These are phyloP conservation scores for Arctocebus calabarensis DNA, from an alignment of 2,797 vertebrate genomes.

Conservation along the genomic window DNA sequence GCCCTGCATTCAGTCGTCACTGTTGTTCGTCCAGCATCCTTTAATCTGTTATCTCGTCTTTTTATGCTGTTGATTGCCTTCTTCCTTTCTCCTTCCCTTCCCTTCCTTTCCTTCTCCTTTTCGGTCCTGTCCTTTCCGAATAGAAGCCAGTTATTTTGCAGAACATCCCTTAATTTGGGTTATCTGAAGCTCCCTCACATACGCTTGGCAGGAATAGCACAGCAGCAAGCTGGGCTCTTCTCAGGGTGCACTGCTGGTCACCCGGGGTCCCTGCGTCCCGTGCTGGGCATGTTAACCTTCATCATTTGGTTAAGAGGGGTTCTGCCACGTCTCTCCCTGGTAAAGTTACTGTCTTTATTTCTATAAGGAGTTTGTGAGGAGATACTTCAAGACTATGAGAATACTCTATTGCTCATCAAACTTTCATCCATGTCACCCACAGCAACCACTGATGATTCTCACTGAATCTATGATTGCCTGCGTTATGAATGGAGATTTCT, in stretches of 20 bases:
- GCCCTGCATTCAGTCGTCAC: not conserved
- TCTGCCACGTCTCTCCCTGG: not conserved
- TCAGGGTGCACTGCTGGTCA: not conserved
- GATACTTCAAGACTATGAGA: not conserved
- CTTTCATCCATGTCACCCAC: not conserved
- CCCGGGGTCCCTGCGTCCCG: accelerated
- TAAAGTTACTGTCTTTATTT: not conserved
- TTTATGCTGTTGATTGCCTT: not conserved
- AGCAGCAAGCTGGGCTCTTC: not conserved
- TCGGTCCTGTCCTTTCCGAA: not conserved
- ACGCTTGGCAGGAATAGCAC: not conserved
- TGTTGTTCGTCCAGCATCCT: not conserved
- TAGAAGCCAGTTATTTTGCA: not conserved
- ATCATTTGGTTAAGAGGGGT: not conserved
- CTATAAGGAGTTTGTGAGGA: not conserved
- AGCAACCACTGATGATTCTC: not conserved
- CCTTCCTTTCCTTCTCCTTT: not conserved
- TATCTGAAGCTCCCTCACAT: not conserved
- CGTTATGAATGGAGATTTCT: not conserved
- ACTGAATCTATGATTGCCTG: not conserved
- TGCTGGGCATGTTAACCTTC: not conserved
- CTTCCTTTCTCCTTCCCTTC: no score
- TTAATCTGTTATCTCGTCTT: not conserved
- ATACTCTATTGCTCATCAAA: not conserved
- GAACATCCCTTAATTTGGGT: not conserved